A percentile compares a stretch with the other conserved stretches of the same genome.
phyloP scores from a whole-genome alignment of 2,797 vertebrate species.

The Otus scops region DNA sequence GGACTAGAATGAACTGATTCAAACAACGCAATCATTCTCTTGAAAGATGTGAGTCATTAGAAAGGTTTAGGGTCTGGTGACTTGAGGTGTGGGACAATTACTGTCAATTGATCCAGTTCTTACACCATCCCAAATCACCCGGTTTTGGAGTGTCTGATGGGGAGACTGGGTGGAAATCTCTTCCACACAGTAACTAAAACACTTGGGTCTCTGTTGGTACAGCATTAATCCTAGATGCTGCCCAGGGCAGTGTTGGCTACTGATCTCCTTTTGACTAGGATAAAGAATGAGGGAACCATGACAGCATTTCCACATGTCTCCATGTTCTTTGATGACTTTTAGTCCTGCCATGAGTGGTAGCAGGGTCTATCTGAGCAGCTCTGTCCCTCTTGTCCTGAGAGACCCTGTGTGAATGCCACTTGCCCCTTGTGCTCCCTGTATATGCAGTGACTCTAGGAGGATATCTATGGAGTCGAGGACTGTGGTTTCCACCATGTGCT shows the following conservation, averaged over 20 bases:
- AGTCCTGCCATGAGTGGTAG: background rate
- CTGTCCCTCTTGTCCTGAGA: background rate
- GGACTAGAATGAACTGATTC: slow-evolving; percentile 27
- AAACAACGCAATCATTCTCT: background rate
- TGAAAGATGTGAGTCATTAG: background rate
- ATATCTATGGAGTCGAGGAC: background rate
- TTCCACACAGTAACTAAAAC: background rate
- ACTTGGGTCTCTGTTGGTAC: background rate
- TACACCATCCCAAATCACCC: background rate
- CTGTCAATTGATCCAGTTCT: background rate
- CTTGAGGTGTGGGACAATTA: background rate
- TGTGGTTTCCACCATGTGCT: background rate
- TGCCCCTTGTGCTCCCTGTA: fast-evolving
- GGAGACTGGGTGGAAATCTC: background rate
- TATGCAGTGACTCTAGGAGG: background rate
- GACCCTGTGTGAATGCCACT: fast-evolving
- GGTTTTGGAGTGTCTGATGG: background rate
- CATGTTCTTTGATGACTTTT: background rate
- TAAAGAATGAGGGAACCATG: background rate
- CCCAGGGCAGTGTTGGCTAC: background rate
- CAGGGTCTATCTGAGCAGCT: background rate
- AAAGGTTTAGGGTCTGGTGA: background rate
- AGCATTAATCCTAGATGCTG: background rate
- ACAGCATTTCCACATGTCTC: background rate
- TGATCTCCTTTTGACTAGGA: background rate